Evolutionary conservation across 2,797 vertebrate genomes (phyloP), one percentile per base, ranked within the genome.

Genomic region (Sternarchorhynchus goeldii): DNA sequence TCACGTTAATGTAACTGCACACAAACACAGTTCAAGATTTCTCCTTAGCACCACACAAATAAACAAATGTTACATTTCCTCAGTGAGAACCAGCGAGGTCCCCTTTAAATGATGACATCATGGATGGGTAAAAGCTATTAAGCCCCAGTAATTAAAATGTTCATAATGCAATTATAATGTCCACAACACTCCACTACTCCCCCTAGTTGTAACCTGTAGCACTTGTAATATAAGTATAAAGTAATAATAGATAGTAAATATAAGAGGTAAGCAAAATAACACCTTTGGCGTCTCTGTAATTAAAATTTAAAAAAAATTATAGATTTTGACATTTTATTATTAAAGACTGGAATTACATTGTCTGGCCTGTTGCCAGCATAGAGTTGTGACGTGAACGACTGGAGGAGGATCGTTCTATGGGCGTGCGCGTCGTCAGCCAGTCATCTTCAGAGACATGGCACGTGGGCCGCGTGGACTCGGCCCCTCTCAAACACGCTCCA

Each of bases 381-480:
- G 20, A 2, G 20, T 10, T 55, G 67, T 71, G 69, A 25, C 12
- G 39, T 2, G 56, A 50, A n/a, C 20, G 25, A 31, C 4, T 41
- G 12, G 2, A 66, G 81, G 81, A 64, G 83, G 64, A 67, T 31
- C 20, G n/a, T 63, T 45, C 45, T 75, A 55, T 72, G 79, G 83
- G 83, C 76, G 83, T 83, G 83, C 75, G 81, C 5, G 21, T 7
- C 2, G 0, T 10, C 2, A 25, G 5, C 83, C 83, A 81, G 79
- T 85, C 76, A 62, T 8, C 14, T 18, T 50, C 0, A 4, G n/a
- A 14, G 50, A 25, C 4, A 32, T 5, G 58, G 32, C 78, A 74
- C 78, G 77, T 85, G 83, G 36, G 72, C 41, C 34, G 21, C 10
- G 16, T 60, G 16, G 50, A 78, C 59, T 39, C 76, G 69, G 78